Evolutionary conservation across 2,113 vertebrate genomes (phyloP).

Genomic region (Apus apus): DNA sequence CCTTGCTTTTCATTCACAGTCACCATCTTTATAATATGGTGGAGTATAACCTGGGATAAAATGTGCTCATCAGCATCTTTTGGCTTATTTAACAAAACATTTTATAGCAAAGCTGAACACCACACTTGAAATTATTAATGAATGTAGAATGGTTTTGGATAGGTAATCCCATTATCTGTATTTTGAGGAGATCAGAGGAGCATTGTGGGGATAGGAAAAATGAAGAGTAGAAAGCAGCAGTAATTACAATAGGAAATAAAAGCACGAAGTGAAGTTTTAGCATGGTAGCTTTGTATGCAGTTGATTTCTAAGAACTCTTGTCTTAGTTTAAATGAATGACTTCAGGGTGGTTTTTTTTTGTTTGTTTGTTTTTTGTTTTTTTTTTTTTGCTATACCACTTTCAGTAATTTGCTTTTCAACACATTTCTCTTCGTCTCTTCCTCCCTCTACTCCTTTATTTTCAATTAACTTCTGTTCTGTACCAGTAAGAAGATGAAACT

Average conservation of each 20-base stretch:
- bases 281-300: neutral
- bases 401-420: neutral
- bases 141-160: neutral
- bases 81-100: neutral
- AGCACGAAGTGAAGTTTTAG: neutral
- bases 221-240: neutral
- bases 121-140: neutral
- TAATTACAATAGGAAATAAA: conserved; percentile 2
- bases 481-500: neutral
- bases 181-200: neutral
- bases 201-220: neutral
- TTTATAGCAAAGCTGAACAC: neutral
- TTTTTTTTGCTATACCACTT: neutral
- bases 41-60: neutral
- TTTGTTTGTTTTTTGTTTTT: neutral
- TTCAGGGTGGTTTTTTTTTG: neutral
- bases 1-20: neutral
- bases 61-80: neutral
- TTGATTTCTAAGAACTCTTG: neutral
- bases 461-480: neutral
- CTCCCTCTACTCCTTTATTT: neutral
- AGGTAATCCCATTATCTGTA: neutral
- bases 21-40: neutral
- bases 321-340: neutral
- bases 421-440: neutral